phyloP scores from a whole-genome alignment of 2,888 invertebrate species.

The Drosophila parthenogenetica region DNA sequence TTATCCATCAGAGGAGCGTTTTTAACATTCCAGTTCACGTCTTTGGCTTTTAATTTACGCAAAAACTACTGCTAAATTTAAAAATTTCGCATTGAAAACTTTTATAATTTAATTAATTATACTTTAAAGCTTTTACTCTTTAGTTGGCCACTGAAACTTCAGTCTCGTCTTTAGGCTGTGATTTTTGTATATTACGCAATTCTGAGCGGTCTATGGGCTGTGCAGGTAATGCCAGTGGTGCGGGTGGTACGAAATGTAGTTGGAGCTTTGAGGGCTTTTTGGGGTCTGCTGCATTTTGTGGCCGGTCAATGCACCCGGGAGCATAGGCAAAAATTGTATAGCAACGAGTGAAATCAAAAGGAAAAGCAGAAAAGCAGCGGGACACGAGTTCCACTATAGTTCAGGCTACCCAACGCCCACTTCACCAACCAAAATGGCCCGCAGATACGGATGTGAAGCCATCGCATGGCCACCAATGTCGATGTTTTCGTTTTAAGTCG shows the following conservation, averaged over 20 bases:
- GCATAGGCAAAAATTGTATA: constrained; percentile 56
- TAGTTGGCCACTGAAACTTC: neutral
- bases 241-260: neutral
- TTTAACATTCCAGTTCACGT: no score
- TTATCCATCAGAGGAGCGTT: no score
- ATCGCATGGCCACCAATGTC: constrained; percentile 28
- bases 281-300: constrained; percentile 33
- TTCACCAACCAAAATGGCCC: neutral
- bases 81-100: neutral
- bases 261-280: neutral
- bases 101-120: neutral
- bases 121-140: constrained; percentile 9
- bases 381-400: neutral
- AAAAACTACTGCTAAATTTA: no score
- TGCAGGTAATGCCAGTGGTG: neutral
- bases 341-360: constrained; percentile 54
- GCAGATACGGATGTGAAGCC: constrained; percentile 40
- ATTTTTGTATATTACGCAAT: constrained; percentile 58
- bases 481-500: constrained; percentile 74
- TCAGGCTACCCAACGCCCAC: neutral
- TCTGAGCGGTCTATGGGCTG: constrained; percentile 26
- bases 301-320: constrained; percentile 56
- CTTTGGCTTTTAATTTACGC: no score
- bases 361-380: constrained; percentile 40
- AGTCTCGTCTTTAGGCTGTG: constrained; percentile 26